phyloP scores from a whole-genome alignment of 2,888 invertebrate genomes.

The Pseudococcus viburni region DNA sequence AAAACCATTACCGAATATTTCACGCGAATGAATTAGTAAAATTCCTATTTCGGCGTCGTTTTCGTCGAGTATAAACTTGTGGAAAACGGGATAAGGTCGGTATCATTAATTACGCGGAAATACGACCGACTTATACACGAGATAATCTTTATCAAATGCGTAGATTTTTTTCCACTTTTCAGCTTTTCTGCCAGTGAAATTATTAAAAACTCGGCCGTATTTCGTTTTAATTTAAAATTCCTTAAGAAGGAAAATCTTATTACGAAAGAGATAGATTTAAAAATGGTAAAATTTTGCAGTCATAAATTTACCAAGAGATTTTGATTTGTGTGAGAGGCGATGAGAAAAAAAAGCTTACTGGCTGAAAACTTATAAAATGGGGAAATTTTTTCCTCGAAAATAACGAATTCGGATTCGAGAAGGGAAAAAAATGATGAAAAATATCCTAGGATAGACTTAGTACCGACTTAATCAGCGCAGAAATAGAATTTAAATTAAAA shows the following conservation, averaged over 20 bases:
- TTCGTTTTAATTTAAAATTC: slow-evolving; percentile 45
- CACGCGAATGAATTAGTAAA: slow-evolving; percentile 38
- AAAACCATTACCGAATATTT: slow-evolving; percentile 42
- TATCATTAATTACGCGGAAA: slow-evolving; percentile 21
- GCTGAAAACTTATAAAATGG: neutral
- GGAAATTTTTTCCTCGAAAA: neutral
- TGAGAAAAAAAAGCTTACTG: neutral
- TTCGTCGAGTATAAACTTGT: neutral
- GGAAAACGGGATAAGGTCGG: slow-evolving; percentile 1
- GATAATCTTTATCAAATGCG: slow-evolving; percentile 39
- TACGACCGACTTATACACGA: neutral
- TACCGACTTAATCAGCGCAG: neutral
- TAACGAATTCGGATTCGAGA: neutral
- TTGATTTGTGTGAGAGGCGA: neutral
- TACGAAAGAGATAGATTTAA: neutral
- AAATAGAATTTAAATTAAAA: slow-evolving; percentile 51
- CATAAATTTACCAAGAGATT: neutral
- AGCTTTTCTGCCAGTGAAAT: neutral
- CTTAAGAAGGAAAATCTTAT: neutral
- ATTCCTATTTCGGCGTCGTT: slow-evolving; percentile 10
- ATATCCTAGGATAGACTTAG: neutral
- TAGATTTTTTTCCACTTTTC: neutral
- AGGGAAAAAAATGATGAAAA: neutral
- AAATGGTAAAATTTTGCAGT: neutral
- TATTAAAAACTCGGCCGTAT: neutral